phyloP scores from a whole-genome alignment of 1,140 invertebrate genomes.

The Limonius californicus region DNA sequence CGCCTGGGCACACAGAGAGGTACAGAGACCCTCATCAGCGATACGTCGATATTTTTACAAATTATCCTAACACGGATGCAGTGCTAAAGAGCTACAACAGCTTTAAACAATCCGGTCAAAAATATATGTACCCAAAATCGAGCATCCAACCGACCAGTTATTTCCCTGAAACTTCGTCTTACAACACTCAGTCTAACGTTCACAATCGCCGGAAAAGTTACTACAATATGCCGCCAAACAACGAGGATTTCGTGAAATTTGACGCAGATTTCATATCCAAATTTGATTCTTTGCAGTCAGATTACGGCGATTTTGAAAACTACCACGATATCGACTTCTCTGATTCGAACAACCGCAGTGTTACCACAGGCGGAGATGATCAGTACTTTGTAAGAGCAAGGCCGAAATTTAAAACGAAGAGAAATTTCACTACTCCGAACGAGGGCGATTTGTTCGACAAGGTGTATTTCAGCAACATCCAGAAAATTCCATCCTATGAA shows the following conservation, averaged over 20 bases:
- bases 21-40: neutral
- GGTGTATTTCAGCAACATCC: neutral
- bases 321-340: neutral
- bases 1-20: too few relatives aligned
- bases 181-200: too few relatives aligned
- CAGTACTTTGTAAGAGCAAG: neutral
- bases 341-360: neutral
- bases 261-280: neutral
- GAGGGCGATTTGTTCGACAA: neutral
- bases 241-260: neutral
- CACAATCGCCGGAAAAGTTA: neutral
- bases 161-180: too few relatives aligned
- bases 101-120: neutral
- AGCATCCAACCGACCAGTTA: neutral
- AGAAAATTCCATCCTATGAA: neutral
- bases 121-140: neutral
- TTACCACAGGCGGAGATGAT: neutral
- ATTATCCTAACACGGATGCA: constrained; percentile 22
- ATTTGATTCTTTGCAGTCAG: constrained; percentile 10
- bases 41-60: constrained; percentile 25
- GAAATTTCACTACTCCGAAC: neutral
- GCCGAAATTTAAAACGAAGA: constrained; percentile 10
- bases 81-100: constrained; percentile 17
- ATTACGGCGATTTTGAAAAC: constrained; percentile 11
- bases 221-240: neutral